Conservation (phyloP, 2,797 vertebrate species). For the Adrianichthys oophorus region DNA sequence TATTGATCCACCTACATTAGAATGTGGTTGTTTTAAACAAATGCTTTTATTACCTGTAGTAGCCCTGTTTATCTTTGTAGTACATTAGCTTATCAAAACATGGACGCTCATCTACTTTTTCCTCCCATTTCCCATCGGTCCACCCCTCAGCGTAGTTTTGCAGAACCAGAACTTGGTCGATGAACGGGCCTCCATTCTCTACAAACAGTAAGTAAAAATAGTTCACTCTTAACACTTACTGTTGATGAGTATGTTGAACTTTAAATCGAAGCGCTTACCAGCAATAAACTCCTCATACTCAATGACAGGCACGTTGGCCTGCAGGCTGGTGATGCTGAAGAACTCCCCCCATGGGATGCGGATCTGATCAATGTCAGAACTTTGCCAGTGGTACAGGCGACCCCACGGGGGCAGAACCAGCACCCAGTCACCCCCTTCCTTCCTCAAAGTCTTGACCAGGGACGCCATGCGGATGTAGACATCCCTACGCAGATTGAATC, state of each 20-base stretch:
- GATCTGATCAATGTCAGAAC: constrained; percentile 87
- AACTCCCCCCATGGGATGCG: constrained; percentile 91
- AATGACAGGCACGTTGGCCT: constrained; percentile 88
- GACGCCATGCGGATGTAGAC: constrained; percentile 92
- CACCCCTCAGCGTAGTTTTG: constrained; percentile 94
- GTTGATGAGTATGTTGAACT: background rate
- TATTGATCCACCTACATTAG: background rate
- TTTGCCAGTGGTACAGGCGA: constrained; percentile 97
- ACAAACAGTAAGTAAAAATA: constrained; percentile 16
- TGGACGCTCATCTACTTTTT: constrained; percentile 89
- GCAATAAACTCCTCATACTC: constrained; percentile 95
- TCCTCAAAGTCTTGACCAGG: constrained; percentile 87
- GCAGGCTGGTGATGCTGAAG: constrained; percentile 89
- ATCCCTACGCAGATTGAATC: constrained; percentile 94
- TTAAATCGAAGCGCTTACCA: constrained; percentile 67
- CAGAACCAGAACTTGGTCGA: constrained; percentile 90
- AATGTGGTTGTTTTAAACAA: background rate
- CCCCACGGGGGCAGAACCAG: constrained; percentile 96
- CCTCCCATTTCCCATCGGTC: constrained; percentile 95
- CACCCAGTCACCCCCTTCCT: constrained; percentile 87
- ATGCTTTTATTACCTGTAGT: constrained; percentile 84
- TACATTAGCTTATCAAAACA: constrained; percentile 91
- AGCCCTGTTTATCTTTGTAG: constrained; percentile 88
- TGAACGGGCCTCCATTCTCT: constrained; percentile 96
- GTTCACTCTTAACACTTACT: background rate